Evolutionary conservation across 1,140 invertebrate species (phyloP).

Genomic region (Drosophila pectinifera): DNA sequence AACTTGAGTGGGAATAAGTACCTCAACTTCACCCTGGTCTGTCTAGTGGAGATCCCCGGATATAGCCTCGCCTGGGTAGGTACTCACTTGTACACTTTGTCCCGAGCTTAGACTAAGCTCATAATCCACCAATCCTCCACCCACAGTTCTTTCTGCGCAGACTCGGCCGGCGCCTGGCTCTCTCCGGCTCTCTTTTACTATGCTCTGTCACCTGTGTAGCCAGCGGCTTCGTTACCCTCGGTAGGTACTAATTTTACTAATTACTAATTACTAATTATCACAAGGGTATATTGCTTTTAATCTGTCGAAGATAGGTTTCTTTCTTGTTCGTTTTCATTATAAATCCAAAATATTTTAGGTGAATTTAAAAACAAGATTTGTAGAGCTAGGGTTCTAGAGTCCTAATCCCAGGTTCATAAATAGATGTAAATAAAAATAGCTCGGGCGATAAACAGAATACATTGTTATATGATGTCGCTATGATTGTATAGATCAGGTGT

Average conservation of each 20-base stretch:
- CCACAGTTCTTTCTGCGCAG: slow-evolving; percentile 85
- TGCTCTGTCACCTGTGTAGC: slow-evolving; percentile 86
- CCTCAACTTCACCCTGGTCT: slow-evolving; percentile 87
- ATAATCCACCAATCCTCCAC: not conserved
- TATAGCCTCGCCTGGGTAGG: slow-evolving; percentile 85
- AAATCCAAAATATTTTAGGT: no score
- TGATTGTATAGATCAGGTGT: no score
- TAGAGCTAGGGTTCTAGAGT: no score
- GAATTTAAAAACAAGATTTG: no score
- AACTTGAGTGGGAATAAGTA: slow-evolving; percentile 89
- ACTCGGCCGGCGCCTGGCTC: slow-evolving; percentile 86
- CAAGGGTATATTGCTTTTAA: no score
- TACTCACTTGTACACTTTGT: not conserved
- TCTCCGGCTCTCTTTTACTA: slow-evolving; percentile 86
- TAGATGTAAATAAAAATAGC: no score
- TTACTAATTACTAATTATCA: no score
- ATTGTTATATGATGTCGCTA: no score
- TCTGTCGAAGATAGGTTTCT: not conserved
- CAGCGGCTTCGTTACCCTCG: slow-evolving; percentile 76
- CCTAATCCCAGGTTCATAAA: no score
- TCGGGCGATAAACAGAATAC: no score
- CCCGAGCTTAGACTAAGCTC: not conserved
- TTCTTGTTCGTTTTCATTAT: not conserved
- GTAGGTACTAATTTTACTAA: slow-evolving; percentile 37
- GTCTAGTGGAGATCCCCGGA: slow-evolving; percentile 87